Evolutionary conservation across 1,140 invertebrate genomes (phyloP).

Genomic region (Apolygus lucorum): DNA sequence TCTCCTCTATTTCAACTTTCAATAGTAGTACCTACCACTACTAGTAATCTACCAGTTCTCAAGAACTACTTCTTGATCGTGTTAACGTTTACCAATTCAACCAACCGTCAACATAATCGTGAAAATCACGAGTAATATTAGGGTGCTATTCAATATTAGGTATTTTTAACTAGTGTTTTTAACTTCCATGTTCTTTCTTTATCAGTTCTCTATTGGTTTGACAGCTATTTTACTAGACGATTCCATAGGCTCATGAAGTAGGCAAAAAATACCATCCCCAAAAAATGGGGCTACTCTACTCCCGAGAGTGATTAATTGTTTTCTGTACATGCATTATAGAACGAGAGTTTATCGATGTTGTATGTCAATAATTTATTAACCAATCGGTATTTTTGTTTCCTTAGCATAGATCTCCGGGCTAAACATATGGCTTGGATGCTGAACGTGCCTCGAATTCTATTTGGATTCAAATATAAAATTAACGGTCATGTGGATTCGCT

Average conservation of each 20-base stretch:
- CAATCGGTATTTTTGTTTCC: not conserved
- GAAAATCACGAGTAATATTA: too few relatives aligned
- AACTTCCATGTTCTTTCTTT: too few relatives aligned
- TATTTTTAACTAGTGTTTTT: too few relatives aligned
- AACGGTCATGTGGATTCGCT: not conserved
- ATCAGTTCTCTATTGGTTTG: too few relatives aligned
- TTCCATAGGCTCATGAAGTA: not conserved
- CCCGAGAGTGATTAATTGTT: too few relatives aligned
- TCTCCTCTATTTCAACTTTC: not conserved
- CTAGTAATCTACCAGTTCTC: not conserved
- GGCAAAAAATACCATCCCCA: not conserved
- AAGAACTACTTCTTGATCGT: not conserved
- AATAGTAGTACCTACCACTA: not conserved
- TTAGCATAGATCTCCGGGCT: not conserved
- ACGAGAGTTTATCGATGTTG: not conserved
- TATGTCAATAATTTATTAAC: not conserved
- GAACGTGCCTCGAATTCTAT: not conserved
- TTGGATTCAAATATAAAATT: slow-evolving; percentile 5
- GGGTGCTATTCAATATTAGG: too few relatives aligned
- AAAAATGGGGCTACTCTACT: too few relatives aligned
- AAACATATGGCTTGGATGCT: not conserved
- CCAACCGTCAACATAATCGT: not conserved
- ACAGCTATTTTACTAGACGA: not conserved
- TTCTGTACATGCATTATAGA: too few relatives aligned
- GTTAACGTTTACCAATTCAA: not conserved